Evolutionary conservation across 2,888 invertebrate genomes (phyloP).

Genomic region (Brenthis hecate): DNA sequence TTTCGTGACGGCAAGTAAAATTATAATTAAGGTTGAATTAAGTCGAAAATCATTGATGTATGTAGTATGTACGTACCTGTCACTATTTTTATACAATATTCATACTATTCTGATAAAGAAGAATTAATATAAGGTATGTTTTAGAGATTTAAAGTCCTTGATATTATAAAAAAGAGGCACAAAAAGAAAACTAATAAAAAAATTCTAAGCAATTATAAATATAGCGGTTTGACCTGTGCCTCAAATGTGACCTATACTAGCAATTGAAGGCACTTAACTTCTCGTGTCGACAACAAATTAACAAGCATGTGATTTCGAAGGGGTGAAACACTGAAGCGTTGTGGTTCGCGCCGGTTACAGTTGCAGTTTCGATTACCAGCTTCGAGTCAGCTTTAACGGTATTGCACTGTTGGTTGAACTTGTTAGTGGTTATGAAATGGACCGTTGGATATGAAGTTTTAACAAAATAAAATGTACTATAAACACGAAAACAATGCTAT

Average conservation of each 20-base stretch:
- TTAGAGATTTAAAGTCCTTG: no score
- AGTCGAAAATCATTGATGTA: no score
- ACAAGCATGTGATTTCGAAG: conserved; percentile 28
- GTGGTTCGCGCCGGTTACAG: conserved; percentile 26
- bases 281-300: conserved; percentile 26
- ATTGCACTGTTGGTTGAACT: conserved; percentile 5
- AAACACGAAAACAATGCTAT: background rate
- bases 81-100: no score
- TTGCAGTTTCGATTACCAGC: conserved; percentile 3
- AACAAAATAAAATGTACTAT: background rate
- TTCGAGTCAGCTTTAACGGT: background rate
- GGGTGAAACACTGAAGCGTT: conserved; percentile 26
- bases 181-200: no score
- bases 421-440: background rate
- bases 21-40: no score
- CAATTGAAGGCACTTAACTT: conserved; percentile 28
- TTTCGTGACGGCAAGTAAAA: no score
- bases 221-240: conserved; percentile 13
- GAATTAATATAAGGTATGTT: no score
- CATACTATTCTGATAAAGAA: no score
- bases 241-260: conserved; percentile 24
- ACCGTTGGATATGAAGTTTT: background rate
- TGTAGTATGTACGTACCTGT: no score
- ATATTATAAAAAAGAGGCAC: no score
- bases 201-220: background rate